Percentiles rank a stretch among this genome's conserved stretches.
These are phyloP conservation scores for Bradypodion pumilum DNA, from an alignment of 2,797 vertebrate species.

Conservation along the genomic window DNA sequence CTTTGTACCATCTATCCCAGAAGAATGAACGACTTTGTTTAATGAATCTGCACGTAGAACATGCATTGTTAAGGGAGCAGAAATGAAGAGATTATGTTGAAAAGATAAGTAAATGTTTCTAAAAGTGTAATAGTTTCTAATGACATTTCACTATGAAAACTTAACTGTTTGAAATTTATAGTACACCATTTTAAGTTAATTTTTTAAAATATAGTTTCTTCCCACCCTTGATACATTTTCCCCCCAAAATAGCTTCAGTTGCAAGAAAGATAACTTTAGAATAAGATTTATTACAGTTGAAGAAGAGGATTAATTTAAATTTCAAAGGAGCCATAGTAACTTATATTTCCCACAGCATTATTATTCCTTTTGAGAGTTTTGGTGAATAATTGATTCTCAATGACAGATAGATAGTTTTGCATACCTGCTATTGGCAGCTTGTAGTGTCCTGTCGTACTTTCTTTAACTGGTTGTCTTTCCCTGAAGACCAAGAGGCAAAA, in stretches of 20 bases:
- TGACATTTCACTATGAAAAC: slow-evolving; percentile 10
- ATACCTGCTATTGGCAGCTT: slow-evolving; percentile 41
- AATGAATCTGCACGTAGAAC: slow-evolving; percentile 54
- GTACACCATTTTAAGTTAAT: neutral
- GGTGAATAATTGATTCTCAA: neutral
- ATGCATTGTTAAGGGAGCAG: slow-evolving; percentile 54
- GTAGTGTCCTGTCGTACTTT: slow-evolving; percentile 6
- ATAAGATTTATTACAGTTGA: slow-evolving; percentile 23
- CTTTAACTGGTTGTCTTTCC: slow-evolving; percentile 17
- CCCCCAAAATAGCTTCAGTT: neutral
- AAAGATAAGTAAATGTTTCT: slow-evolving; percentile 44
- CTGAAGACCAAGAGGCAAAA: neutral
- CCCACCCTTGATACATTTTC: no score
- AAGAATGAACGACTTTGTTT: slow-evolving; percentile 74
- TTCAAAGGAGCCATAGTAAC: neutral
- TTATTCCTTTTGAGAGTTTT: slow-evolving; percentile 43
- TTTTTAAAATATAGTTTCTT: neutral
- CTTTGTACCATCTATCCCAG: slow-evolving; percentile 59
- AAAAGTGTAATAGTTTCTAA: slow-evolving; percentile 48
- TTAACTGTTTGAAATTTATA: slow-evolving; percentile 42
- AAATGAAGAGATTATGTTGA: slow-evolving; percentile 64
- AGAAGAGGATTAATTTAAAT: slow-evolving; percentile 18
- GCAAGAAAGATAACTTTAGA: neutral
- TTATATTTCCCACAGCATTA: slow-evolving; percentile 28
- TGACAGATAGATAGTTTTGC: slow-evolving; percentile 25